Evolutionary conservation across 2,888 invertebrate genomes (phyloP).

Genomic region (Hydriomena furcata): DNA sequence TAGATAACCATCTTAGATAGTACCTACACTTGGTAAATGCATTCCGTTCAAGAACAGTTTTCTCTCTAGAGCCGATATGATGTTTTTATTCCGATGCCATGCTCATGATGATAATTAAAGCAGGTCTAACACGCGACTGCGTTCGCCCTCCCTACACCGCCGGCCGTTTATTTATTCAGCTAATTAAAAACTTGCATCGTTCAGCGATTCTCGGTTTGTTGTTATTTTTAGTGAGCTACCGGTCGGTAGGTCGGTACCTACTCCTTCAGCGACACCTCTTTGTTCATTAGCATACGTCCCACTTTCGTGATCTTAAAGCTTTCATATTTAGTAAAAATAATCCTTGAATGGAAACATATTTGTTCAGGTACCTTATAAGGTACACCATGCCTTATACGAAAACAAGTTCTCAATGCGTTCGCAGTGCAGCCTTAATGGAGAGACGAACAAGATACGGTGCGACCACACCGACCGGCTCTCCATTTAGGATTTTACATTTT

Average conservation of each 20-base stretch:
- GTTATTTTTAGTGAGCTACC: neutral
- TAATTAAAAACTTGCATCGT: constrained; percentile 13
- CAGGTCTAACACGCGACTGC: constrained; percentile 18
- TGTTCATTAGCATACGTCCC: constrained; percentile 39
- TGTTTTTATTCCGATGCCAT: constrained; percentile 16
- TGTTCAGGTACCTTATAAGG: constrained; percentile 63
- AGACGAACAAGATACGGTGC: constrained; percentile 58
- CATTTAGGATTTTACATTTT: constrained; percentile 49
- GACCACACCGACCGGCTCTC: constrained; percentile 41
- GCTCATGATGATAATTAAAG: constrained; percentile 15
- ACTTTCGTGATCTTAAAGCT: constrained; percentile 45
- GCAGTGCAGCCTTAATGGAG: constrained; percentile 69
- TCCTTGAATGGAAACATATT: constrained; percentile 71
- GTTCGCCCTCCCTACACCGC: constrained; percentile 1
- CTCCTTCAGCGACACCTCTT: neutral
- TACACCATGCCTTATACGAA: constrained; percentile 72
- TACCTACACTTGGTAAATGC: constrained; percentile 14
- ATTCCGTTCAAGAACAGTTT: constrained; percentile 29
- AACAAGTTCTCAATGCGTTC: constrained; percentile 76
- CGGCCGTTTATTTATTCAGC: constrained; percentile 1
- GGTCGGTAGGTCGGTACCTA: neutral
- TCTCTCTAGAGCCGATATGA: constrained; percentile 15
- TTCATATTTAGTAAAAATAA: constrained; percentile 56
- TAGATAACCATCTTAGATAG: constrained; percentile 30
- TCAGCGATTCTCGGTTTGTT: constrained; percentile 3